Conservation (phyloP, 1,140 invertebrate genomes). For the Lepidostoma basale region DNA sequence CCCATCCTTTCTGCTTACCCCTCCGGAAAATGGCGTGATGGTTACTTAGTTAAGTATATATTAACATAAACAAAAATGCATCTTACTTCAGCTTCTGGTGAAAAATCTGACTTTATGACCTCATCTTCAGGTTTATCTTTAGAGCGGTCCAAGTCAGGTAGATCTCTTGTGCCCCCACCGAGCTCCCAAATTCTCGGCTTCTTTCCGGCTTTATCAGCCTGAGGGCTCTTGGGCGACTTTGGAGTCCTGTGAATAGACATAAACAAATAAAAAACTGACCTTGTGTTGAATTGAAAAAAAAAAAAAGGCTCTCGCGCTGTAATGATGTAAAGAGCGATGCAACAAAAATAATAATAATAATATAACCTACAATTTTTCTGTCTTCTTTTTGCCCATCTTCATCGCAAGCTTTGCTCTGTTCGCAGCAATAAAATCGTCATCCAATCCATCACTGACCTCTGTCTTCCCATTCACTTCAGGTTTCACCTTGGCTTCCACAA, state of each 20-base stretch:
- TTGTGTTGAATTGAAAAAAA: not conserved
- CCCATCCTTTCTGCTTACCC: too few species aligned
- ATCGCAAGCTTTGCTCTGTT: conserved; percentile 75
- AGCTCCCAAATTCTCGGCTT: conserved; percentile 90
- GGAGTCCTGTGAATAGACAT: conserved; percentile 52
- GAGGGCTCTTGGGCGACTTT: conserved; percentile 67
- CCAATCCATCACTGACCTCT: conserved; percentile 57
- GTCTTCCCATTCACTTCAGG: conserved; percentile 53
- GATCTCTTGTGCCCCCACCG: conserved; percentile 78
- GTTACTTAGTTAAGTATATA: too few species aligned
- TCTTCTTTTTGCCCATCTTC: conserved; percentile 68
- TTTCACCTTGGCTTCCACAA: conserved; percentile 64
- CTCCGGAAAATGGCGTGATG: too few species aligned
- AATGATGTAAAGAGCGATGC: too few species aligned
- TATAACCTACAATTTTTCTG: conserved; percentile 62
- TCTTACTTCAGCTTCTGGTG: conserved; percentile 69
- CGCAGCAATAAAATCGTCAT: conserved; percentile 69
- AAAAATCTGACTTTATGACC: conserved; percentile 59
- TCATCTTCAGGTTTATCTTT: conserved; percentile 74
- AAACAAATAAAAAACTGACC: not conserved
- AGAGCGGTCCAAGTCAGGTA: conserved; percentile 82
- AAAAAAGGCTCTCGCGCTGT: too few species aligned
- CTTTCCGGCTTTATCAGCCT: conserved; percentile 79
- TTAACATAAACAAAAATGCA: too few species aligned
- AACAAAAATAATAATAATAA: not conserved